phyloP scores from a whole-genome alignment of 2,113 vertebrate species.

The Menura novaehollandiae region DNA sequence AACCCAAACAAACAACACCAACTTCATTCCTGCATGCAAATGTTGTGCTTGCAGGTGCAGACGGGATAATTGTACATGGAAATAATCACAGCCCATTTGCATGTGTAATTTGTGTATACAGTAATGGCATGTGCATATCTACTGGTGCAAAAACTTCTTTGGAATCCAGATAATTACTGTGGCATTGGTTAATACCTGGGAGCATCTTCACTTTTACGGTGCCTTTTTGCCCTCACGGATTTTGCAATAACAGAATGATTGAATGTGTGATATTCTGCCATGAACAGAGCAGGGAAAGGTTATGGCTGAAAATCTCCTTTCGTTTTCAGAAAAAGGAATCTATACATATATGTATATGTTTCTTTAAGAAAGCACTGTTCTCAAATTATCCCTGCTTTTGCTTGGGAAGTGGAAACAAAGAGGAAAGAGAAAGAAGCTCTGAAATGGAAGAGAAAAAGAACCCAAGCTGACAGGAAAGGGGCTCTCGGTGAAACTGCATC shows the following conservation, averaged over 20 bases:
- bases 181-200: background rate
- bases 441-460: background rate
- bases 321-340: background rate
- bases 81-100: slow-evolving; percentile 37
- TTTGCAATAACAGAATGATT: background rate
- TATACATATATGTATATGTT: rapidly evolving
- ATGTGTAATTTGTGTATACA: background rate
- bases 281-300: background rate
- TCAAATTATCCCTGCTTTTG: background rate
- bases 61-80: background rate
- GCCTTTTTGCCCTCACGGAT: background rate
- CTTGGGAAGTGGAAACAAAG: background rate
- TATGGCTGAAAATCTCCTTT: background rate
- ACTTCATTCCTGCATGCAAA: background rate
- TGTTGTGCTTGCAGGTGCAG: slow-evolving; percentile 19
- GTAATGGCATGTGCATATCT: background rate
- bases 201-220: background rate
- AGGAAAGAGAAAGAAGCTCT: background rate
- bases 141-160: background rate
- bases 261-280: background rate
- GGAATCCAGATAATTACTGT: background rate
- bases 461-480: background rate
- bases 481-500: slow-evolving; percentile 2
- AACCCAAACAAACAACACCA: background rate
- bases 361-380: background rate